Conservation (phyloP, 2,113 vertebrate species). For the Motacilla alba region DNA sequence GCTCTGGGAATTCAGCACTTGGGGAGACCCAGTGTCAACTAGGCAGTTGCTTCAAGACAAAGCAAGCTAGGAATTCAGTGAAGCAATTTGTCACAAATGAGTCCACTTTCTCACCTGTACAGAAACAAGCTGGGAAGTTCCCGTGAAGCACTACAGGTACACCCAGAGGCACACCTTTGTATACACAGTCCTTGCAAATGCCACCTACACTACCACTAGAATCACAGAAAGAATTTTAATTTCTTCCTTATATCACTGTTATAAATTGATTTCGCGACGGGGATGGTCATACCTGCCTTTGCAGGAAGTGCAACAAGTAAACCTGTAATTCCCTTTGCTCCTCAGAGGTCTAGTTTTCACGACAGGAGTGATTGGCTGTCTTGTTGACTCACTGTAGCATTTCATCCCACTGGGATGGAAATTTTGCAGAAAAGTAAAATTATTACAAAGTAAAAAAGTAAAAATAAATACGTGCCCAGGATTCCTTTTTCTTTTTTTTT, state of each 20-base stretch:
- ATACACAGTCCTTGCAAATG: not conserved
- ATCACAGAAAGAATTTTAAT: not conserved
- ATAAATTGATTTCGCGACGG: not conserved
- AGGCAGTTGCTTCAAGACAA: not conserved
- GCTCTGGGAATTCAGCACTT: not conserved
- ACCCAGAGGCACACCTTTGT: not conserved
- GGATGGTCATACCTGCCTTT: not conserved
- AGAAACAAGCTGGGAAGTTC: not conserved
- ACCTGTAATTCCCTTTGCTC: not conserved
- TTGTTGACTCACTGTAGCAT: not conserved
- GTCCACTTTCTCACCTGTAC: not conserved
- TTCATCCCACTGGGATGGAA: not conserved
- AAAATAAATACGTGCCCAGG: not conserved
- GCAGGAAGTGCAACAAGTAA: not conserved
- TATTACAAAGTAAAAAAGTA: not conserved
- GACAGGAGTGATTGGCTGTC: accelerated
- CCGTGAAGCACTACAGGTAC: accelerated
- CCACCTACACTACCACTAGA: not conserved
- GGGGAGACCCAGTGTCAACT: not conserved
- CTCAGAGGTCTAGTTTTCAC: not conserved
- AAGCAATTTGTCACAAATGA: not conserved
- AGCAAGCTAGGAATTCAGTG: not conserved
- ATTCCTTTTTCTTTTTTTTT: not conserved
- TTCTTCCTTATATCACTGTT: not conserved
- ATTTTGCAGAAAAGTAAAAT: not conserved